These are phyloP conservation scores for Melitaea cinxia DNA, from an alignment of 1,140 invertebrate species.

Conservation along the genomic window DNA sequence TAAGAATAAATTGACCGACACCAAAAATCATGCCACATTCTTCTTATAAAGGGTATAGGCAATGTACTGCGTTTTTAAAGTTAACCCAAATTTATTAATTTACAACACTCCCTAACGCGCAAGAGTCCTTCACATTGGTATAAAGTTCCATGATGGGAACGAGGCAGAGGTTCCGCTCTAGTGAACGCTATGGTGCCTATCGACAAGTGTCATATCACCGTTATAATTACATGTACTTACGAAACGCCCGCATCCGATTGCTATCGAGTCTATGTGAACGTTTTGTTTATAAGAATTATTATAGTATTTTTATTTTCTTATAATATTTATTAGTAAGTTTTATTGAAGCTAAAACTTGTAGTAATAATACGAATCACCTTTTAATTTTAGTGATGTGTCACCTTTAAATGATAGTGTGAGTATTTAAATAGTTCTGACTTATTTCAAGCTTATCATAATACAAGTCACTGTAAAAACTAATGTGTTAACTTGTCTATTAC, in stretches of 20 bases:
- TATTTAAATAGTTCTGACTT: too few species aligned
- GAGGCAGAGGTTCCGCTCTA: constrained; percentile 52
- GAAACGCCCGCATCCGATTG: constrained; percentile 43
- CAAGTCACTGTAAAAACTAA: too few species aligned
- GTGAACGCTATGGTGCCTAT: constrained; percentile 39
- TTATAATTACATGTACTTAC: constrained; percentile 43
- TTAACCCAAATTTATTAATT: not conserved
- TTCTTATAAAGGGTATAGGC: not conserved
- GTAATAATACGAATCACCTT: too few species aligned
- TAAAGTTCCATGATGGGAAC: constrained; percentile 70
- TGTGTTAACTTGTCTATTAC: too few species aligned
- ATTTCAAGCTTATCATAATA: too few species aligned
- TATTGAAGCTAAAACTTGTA: too few species aligned
- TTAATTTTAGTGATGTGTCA: too few species aligned
- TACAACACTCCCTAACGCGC: not conserved
- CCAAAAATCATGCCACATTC: not conserved
- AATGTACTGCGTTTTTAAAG: not conserved
- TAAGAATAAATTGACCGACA: not conserved
- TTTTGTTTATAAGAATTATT: constrained; percentile 3
- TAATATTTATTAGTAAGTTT: too few species aligned
- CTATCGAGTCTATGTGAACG: constrained; percentile 35
- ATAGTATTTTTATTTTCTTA: not conserved
- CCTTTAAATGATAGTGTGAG: too few species aligned
- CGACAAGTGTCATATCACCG: constrained; percentile 51
- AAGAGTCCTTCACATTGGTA: constrained; percentile 40